Evolutionary conservation across 2,888 invertebrate species (phyloP), one percentile per base, ranked within the genome.

Genomic region (Apodemia hepburni): DNA sequence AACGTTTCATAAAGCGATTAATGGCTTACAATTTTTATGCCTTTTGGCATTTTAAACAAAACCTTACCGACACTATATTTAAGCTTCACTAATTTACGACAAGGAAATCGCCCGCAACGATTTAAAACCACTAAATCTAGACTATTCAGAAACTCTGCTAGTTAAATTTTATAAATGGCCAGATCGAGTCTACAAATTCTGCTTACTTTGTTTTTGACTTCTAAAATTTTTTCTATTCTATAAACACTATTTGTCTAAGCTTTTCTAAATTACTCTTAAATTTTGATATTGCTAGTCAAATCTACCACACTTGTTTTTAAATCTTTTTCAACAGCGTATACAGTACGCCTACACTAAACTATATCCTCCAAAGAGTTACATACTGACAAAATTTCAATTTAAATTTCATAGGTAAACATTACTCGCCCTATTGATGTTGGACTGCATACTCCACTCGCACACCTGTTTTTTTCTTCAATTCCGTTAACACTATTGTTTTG

Each of bases 361-460:
- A 90, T 77, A 68, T 78, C 69, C 75, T 75, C 76, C 84, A 83
- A 73, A 71, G 77, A 76, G 77, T 81, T 78, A 73, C 76, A 69
- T 77, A 76, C 75, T 78, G 76, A 79, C 78, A 77, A 86, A 87
- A 85, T 77, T 79, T 75, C 73, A 74, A 82, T 85, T 81, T 65
- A 69, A 69, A 69, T 81, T 84, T 86, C 78, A 82, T 82, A 84
- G 78, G 76, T 79, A 85, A 87, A 85, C 70, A 73, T 91, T 91
- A 91, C 91, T 91, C 90, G 91, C 91, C 90, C 89, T 89, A 88
- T 77, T 77, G 73, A 69, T 80, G 88, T 73, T 77, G 84, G 87
- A 75, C 80, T 82, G 79, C 83, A 73, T 73, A 76, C 82, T 83
- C 79, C 81, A 76, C 80, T 78, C 83, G 79, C 78, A 81, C 82